Base-by-base conservation (phyloP, 2,888 invertebrate species). In the Andrena haemorrhoa region DNA sequence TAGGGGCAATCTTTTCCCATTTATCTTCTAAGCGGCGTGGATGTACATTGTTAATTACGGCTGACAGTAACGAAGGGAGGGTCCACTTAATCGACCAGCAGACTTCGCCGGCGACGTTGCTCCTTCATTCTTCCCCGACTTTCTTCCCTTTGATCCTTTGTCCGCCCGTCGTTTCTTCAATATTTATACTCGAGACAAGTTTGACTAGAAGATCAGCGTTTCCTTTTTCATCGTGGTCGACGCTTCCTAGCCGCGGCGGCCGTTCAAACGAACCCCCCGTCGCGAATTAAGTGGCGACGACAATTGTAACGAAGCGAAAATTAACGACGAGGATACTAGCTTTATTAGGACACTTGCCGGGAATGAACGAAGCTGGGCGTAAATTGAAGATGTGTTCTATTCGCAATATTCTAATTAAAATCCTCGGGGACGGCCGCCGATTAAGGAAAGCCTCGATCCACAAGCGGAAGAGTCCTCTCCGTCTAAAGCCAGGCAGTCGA, bases 1-100 rank as follows among this genome's bases (percentile, higher is more conserved):
- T 83, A 68, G 66, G 75, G 70, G 75, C 79, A 83, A 83, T 86
- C 83, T 79, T 83, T 86, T 77, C 76, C 80, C 82, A 86, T 86
- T 86, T 85, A 86, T 86, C 80, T 86, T 77, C 85, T 83, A 86
- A 86, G 72, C 78, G 66, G 79, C 72, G 63, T 63, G 69, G 86
- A 80, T 81, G 84, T 82, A 80, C 82, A 82, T 68, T 84, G 82
- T 87, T 87, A 87, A 87, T 87, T 87, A 87, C 74, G 78, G 71
- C 75, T 71, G 82, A 79, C 86, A 74, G 75, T 76, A 75, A 84
- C 78, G 79, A 79, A 84, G 82, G 82, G 81, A 41, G 66, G 74
- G 60, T 76, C 84, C 82, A 82, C 79, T 86, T 87, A 84, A 87
- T 87, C 85, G 86, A 82, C 76, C 75, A 61, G 23, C 58, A 49